These are phyloP conservation scores for Saccostrea cuccullata DNA, from an alignment of 1,140 invertebrate genomes.

Conservation along the genomic window DNA sequence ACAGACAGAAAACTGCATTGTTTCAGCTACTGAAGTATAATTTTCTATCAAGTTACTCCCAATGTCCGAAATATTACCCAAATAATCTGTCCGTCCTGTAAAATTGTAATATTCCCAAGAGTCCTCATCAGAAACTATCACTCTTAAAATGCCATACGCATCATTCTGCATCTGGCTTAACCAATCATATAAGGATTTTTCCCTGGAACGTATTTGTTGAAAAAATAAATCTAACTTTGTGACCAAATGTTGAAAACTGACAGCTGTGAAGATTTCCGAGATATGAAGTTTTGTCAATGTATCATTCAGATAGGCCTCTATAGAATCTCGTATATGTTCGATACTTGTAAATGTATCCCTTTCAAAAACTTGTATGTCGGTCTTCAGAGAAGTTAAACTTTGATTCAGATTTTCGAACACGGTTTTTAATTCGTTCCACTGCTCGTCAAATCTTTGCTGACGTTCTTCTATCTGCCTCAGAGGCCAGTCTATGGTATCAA, in stretches of 20 bases:
- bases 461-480: conserved; percentile 49
- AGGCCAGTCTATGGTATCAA: conserved; percentile 59
- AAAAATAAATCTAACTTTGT: conserved; percentile 60
- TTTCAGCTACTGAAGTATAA: conserved; percentile 43
- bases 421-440: conserved; percentile 48
- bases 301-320: conserved; percentile 52
- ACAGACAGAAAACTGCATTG: conserved; percentile 52
- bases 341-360: conserved; percentile 50
- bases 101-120: conserved; percentile 62
- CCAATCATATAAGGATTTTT: conserved; percentile 55
- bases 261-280: conserved; percentile 55
- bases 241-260: conserved; percentile 51
- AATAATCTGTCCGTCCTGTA: conserved; percentile 49
- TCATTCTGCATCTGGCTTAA: conserved; percentile 51
- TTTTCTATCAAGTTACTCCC: conserved; percentile 42
- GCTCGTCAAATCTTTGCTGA: conserved; percentile 45
- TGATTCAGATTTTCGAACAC: conserved; percentile 49
- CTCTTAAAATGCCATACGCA: conserved; percentile 53
- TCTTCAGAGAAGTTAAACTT: conserved; percentile 40
- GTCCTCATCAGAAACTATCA: conserved; percentile 58
- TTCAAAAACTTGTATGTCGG: conserved; percentile 48
- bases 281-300: conserved; percentile 55
- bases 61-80: conserved; percentile 51
- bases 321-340: conserved; percentile 29
- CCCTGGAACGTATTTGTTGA: conserved; percentile 58